Conservation (phyloP, 2,888 invertebrate genomes). For the Alviniconcha strummeri region DNA sequence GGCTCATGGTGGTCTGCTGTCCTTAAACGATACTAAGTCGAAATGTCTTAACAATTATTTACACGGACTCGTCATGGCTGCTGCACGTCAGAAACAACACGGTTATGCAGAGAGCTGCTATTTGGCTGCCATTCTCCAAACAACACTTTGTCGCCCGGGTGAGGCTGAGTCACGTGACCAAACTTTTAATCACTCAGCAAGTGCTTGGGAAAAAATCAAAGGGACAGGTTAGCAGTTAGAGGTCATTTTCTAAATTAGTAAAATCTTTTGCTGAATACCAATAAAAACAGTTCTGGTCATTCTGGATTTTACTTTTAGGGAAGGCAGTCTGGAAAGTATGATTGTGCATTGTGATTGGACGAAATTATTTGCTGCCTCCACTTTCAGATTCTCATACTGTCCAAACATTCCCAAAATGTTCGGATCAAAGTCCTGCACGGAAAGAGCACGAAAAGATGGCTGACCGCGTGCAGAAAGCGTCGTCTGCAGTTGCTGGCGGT, state of each 20-base stretch:
- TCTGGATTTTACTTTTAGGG: background rate
- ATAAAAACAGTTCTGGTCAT: background rate
- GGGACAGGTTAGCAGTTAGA: background rate
- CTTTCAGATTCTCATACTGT: slow-evolving; percentile 22
- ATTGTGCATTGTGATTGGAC: background rate
- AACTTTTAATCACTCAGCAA: slow-evolving; percentile 44
- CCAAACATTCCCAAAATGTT: background rate
- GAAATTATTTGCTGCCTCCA: background rate
- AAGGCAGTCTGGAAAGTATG: background rate
- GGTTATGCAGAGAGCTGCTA: background rate
- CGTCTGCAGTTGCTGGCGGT: slow-evolving; percentile 31
- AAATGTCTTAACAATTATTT: background rate
- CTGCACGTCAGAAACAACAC: background rate
- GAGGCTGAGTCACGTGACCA: slow-evolving; percentile 64
- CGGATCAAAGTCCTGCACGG: slow-evolving; percentile 28
- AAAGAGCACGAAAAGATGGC: slow-evolving; percentile 47
- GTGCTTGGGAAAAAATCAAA: background rate
- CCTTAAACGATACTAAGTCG: background rate
- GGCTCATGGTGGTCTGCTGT: slow-evolving; percentile 50
- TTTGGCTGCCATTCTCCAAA: slow-evolving; percentile 30
- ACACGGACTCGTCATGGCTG: background rate
- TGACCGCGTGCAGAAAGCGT: slow-evolving; percentile 37
- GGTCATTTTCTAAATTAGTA: no score
- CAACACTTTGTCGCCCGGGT: slow-evolving; percentile 54
- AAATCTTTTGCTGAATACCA: background rate